Percentiles rank a stretch among this genome's conserved stretches.
These are phyloP conservation scores for Notiomystis cincta DNA, from an alignment of 2,113 vertebrate species.

Conservation along the genomic window DNA sequence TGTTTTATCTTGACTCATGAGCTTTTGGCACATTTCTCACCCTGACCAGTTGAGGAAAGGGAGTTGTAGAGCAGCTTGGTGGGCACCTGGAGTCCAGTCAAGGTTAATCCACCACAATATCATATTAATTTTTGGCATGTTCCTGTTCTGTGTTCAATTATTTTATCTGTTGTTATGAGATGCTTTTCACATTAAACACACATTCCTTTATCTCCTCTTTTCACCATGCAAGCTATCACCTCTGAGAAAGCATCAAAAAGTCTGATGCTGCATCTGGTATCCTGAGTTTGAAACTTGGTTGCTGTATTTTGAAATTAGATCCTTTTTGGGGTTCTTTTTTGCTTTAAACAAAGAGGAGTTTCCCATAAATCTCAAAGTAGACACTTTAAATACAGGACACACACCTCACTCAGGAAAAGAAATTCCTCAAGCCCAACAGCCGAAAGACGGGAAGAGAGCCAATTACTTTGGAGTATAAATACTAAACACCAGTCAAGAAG, in stretches of 20 bases:
- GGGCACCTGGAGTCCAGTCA: neutral
- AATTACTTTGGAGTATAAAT: neutral
- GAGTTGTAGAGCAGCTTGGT: neutral
- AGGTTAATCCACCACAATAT: neutral
- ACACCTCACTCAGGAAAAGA: neutral
- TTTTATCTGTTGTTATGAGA: neutral
- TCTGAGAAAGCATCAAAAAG: neutral
- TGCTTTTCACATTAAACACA: neutral
- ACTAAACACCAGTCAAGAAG: neutral
- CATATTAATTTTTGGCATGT: neutral
- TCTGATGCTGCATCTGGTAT: neutral
- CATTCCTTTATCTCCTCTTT: neutral
- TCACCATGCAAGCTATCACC: neutral
- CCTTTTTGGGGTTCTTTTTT: neutral
- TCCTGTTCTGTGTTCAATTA: neutral
- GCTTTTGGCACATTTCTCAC: neutral
- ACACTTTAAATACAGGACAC: neutral
- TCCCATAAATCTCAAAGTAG: neutral
- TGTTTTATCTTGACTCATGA: neutral
- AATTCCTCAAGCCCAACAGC: neutral
- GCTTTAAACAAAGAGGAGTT: neutral
- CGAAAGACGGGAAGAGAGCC: neutral
- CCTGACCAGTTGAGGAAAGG: fast-evolving
- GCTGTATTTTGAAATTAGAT: neutral
- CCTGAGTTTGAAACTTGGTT: neutral